These are phyloP conservation scores for Drosophila micromelanica DNA, from an alignment of 1,140 invertebrate genomes.

Conservation along the genomic window DNA sequence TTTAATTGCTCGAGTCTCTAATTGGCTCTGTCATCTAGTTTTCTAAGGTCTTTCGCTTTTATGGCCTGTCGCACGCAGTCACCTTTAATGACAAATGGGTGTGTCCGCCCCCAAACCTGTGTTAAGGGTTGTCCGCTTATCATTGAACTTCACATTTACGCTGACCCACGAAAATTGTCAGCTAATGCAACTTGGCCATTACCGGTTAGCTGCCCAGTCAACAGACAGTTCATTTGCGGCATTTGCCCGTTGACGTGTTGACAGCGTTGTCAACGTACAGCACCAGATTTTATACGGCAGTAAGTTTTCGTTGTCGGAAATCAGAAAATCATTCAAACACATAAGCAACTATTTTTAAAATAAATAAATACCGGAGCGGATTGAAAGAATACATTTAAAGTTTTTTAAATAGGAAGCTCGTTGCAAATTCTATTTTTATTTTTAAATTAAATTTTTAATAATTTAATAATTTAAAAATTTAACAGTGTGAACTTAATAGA, in stretches of 20 bases:
- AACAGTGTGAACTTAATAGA: too few relatives aligned
- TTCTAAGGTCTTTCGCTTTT: constrained; percentile 51
- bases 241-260: constrained; percentile 51
- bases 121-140: constrained; percentile 37
- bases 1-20: constrained; percentile 37
- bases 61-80: constrained; percentile 66
- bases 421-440: too few relatives aligned
- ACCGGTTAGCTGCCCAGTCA: constrained; percentile 17
- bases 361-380: too few relatives aligned
- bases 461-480: too few relatives aligned
- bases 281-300: constrained; percentile 16
- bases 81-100: constrained; percentile 68
- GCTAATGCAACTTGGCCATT: constrained; percentile 47
- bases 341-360: too few relatives aligned
- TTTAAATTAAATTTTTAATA: too few relatives aligned
- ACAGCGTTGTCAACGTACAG: constrained; percentile 40
- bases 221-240: constrained; percentile 61
- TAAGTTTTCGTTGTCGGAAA: not conserved
- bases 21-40: constrained; percentile 38
- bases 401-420: too few relatives aligned
- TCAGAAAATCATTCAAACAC: not conserved
- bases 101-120: constrained; percentile 9
- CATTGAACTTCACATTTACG: constrained; percentile 75
- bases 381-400: too few relatives aligned
- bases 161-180: constrained; percentile 24